Evolutionary conservation across 2,113 vertebrate genomes (phyloP).

Genomic region (Anarrhichthys ocellatus): DNA sequence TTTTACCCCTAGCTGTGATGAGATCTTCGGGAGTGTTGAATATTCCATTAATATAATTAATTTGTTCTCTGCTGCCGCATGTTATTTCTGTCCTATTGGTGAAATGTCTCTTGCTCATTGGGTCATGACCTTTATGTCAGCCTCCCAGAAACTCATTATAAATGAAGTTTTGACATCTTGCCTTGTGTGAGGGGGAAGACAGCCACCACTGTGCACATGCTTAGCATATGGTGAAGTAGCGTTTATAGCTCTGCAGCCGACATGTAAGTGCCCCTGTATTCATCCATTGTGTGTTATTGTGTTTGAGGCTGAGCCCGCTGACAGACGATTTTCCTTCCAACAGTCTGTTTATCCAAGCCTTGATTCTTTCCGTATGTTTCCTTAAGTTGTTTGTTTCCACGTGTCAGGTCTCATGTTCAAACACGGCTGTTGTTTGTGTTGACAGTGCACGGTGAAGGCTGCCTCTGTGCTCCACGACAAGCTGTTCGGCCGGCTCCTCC

Average conservation of each 20-base stretch:
- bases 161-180: constrained; percentile 71
- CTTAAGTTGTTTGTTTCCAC: constrained; percentile 57
- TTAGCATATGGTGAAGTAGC: constrained; percentile 33
- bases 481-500: constrained; percentile 82
- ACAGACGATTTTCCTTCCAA: constrained; percentile 38
- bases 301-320: constrained; percentile 19
- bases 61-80: constrained; percentile 77
- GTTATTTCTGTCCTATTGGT: constrained; percentile 72
- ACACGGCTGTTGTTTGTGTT: constrained; percentile 59
- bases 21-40: constrained; percentile 73
- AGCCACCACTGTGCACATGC: constrained; percentile 31
- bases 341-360: constrained; percentile 42
- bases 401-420: constrained; percentile 54
- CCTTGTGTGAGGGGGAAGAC: not conserved
- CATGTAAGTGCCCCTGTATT: constrained; percentile 26
- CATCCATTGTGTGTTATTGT: constrained; percentile 33
- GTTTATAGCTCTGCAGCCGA: constrained; percentile 35
- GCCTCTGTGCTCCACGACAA: constrained; percentile 85
- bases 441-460: constrained; percentile 84
- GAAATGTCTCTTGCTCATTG: constrained; percentile 57
- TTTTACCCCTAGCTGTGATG: constrained; percentile 73
- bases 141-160: constrained; percentile 68
- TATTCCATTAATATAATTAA: constrained; percentile 80
- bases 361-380: constrained; percentile 58
- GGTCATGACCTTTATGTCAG: constrained; percentile 69